Evolutionary conservation across 2,797 vertebrate species (phyloP), one percentile per base, ranked within the genome.

Genomic region (Sebastes hopkinsi): DNA sequence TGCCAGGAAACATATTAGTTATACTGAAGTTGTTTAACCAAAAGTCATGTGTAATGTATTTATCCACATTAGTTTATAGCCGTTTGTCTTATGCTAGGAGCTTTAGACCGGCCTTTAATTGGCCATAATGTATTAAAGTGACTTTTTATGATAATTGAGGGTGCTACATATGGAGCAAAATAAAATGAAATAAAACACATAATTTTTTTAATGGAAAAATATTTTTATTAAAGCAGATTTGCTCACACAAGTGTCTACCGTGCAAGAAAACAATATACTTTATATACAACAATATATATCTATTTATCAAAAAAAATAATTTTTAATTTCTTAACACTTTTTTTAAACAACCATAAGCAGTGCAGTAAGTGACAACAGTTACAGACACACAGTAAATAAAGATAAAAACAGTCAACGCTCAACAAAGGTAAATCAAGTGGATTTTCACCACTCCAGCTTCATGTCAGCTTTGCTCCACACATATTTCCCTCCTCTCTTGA

Each of bases 381-480:
- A 67, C 20, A 55, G 2, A 62, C 16, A 75, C 2, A 66, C 1
- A 16, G 38, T 42, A 9, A 50, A 50, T 50, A 20, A 46, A 54
- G 0, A 38, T 67, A 16, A 46, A 50, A 4, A 38, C 6, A 34
- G 0, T 14, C 5, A 58, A 29, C 8, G 10, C 32, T 27, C 1
- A 56, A 22, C 8, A 38, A 55, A 38, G 6, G 8, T 62, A 29
- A 25, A 74, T 58, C 1, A 64, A 7, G 56, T 8, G 61, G 54
- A n/a, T 14, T 42, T 72, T 97, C 93, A 99, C 98, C 98, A 99
- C 34, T 99, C 97, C 61, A 99, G 91, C 77, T 94, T 95, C 97
- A 99, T 97, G 78, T 98, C 96, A 0, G 95, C 97, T 96, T 99
- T 99, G 91, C 97, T 99, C 98, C 98, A 99, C 2, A 95, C 61